Percentiles rank a stretch among this genome's conserved stretches.
Evolutionary conservation across 2,888 invertebrate species (phyloP).

Genomic region (Ethmia dodecea): DNA sequence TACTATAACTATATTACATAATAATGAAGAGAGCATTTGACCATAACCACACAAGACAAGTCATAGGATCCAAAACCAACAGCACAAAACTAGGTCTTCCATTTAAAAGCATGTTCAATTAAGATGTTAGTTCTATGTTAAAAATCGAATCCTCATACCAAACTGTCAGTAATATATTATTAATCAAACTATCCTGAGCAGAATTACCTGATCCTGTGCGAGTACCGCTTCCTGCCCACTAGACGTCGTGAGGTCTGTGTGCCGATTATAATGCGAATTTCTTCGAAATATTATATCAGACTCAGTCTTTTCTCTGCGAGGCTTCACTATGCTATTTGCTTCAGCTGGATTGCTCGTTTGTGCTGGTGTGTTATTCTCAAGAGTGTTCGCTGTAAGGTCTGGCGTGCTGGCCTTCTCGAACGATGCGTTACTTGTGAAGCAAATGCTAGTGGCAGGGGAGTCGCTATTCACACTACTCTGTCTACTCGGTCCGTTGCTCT

Average conservation of each 20-base stretch:
- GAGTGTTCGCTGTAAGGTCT: slow-evolving; percentile 53
- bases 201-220: slow-evolving; percentile 74
- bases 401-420: slow-evolving; percentile 57
- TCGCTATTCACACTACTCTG: slow-evolving; percentile 63
- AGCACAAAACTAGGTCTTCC: slow-evolving; percentile 32
- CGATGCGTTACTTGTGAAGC: slow-evolving; percentile 48
- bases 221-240: slow-evolving; percentile 76
- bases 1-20: slow-evolving; percentile 4
- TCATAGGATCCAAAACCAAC: slow-evolving; percentile 42
- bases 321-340: slow-evolving; percentile 72
- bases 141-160: slow-evolving; percentile 67
- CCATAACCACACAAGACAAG: slow-evolving; percentile 43
- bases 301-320: slow-evolving; percentile 92
- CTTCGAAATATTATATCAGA: slow-evolving; percentile 89
- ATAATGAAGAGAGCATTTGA: slow-evolving; percentile 13
- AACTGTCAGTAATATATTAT: slow-evolving; percentile 51
- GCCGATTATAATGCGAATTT: slow-evolving; percentile 65
- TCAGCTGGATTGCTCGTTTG: slow-evolving; percentile 36
- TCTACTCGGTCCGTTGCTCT: slow-evolving; percentile 46
- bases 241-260: slow-evolving; percentile 57
- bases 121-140: slow-evolving; percentile 57
- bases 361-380: slow-evolving; percentile 42
- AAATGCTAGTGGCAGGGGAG: slow-evolving; percentile 64
- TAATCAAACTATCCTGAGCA: slow-evolving; percentile 68
- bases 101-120: slow-evolving; percentile 24